Evolutionary conservation across 2,113 vertebrate species (phyloP), one percentile per base, ranked within the genome.

Genomic region (Prionailurus bengalensis): DNA sequence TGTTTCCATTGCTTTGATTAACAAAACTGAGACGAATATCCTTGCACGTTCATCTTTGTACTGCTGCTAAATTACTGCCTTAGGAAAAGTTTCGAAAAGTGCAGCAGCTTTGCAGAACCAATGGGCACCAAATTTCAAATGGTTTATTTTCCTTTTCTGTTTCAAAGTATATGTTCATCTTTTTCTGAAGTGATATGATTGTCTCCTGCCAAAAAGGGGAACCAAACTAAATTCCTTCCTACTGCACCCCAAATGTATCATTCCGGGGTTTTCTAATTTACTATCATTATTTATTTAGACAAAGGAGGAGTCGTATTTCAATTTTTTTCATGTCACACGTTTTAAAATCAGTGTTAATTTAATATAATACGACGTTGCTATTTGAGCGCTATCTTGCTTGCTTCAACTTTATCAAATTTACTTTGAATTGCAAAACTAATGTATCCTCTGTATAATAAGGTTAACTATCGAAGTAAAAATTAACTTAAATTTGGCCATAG

Each of bases 1-100:
- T 48, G 29, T 91, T 97, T 96, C 89, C 82, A 95, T 79, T 82
- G 92, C 79, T 93, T 95, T 97, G 81, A 95, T 97, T 97, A 98
- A 96, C 93, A 95, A 89, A 97, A 93, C 68, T 15, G 76, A 97
- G 91, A 96, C 81, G 93, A 94, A 86, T 88, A 53, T 55, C 48
- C 82, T n/a, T 19, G 65, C 27, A 73, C 88, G 91, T 95, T 71
- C 66, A 42, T 97, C 84, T 93, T 58, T 91, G 84, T 48, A 82
- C 81, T 55, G 8, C 39, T 48, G 31, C 85, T 93, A 73, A 95
- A 97, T 89, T 36, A 81, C 42, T 68, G 89, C 95, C 91, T 82
- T 25, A 86, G 97, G 96, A 94, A 95, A 96, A 39, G 39, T 91
- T 95, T 91, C 88, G 71, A 68, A 79, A 88, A 95, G 82, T 94